phyloP scores from a whole-genome alignment of 2,113 vertebrate genomes.

The Amblyopsis rosae region DNA sequence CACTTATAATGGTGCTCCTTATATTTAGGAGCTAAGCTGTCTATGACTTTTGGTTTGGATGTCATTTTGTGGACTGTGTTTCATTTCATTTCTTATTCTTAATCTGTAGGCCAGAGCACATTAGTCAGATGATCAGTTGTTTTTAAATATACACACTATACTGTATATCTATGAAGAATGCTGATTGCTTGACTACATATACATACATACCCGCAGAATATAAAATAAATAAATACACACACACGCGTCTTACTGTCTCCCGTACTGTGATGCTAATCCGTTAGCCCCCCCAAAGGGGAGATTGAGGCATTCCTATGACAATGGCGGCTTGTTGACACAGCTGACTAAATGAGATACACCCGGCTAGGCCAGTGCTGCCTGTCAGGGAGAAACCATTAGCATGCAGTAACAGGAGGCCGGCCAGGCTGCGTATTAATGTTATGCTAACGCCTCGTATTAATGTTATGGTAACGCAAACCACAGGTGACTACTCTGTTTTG shows the following conservation, averaged over 20 bases:
- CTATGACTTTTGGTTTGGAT: no score
- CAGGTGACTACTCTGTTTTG: slow-evolving; percentile 26
- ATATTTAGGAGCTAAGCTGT: no score
- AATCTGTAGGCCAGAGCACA: no score
- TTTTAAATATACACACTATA: no score
- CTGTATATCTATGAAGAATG: no score
- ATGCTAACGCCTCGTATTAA: slow-evolving; percentile 54
- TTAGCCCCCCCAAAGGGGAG: slow-evolving; percentile 58
- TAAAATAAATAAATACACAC: neutral
- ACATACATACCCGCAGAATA: slow-evolving; percentile 29
- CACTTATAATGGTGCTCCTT: no score
- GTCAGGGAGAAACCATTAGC: slow-evolving; percentile 64
- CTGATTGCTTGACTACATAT: no score
- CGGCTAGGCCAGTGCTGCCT: slow-evolving; percentile 16
- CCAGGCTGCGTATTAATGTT: slow-evolving; percentile 39
- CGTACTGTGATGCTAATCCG: slow-evolving; percentile 70
- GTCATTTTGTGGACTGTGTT: no score
- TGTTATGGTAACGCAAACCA: slow-evolving; percentile 43
- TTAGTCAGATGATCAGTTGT: no score
- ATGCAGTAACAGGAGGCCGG: slow-evolving; percentile 52
- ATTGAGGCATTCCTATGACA: slow-evolving; percentile 53
- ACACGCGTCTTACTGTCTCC: neutral
- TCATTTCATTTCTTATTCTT: no score
- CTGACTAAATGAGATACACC: slow-evolving; percentile 46
- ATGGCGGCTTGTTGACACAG: slow-evolving; percentile 61